Evolutionary conservation across 2,113 vertebrate species (phyloP), one percentile per base, ranked within the genome.

Genomic region (Labeo rohita): DNA sequence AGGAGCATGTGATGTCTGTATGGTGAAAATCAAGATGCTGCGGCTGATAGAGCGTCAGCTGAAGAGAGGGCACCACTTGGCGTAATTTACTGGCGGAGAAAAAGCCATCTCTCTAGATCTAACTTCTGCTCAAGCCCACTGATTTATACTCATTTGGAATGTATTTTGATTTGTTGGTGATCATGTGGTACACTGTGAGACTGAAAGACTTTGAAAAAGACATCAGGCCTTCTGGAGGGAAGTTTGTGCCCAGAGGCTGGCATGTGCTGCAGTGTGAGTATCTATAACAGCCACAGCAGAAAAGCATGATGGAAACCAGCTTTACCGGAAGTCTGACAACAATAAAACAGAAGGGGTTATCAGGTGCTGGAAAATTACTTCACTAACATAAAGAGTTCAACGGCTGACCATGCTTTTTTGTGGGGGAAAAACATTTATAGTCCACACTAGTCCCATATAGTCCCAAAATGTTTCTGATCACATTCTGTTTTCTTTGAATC

Each of bases 261-360:
- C 52, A 23, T 34, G 47, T 43, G 45, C 18, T 52, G 78, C 83
- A 78, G 72, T 47, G 63, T 10, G 47, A 79, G 72, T 50, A 13
- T 43, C 39, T 54, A 49, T 45, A 75, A 84, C 63, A n/a, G 12
- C 36, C 83, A 87, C 63, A 66, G 83, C 81, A 73, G 49, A 76
- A 87, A 80, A 86, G 18, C 8, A 39, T 12, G 45, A 63, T 34
- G 65, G 43, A 59, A 70, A 72, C 43, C 5, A 66, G 45, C 21
- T 52, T 12, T 8, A 75, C 21, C 52, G 78, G 86, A 87, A 39
- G 84, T 47, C 28, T 45, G 66, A 78, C 45, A 34, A 65, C 81
- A 54, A 77, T 77, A 86, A 76, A 83, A 80, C 80, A 83, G 87
- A 82, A 76, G 59, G 47, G 84, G 52, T 84, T 68, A 84, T 85